Evolutionary conservation across 2,797 vertebrate genomes (phyloP).

Genomic region (Rallus crepitans): DNA sequence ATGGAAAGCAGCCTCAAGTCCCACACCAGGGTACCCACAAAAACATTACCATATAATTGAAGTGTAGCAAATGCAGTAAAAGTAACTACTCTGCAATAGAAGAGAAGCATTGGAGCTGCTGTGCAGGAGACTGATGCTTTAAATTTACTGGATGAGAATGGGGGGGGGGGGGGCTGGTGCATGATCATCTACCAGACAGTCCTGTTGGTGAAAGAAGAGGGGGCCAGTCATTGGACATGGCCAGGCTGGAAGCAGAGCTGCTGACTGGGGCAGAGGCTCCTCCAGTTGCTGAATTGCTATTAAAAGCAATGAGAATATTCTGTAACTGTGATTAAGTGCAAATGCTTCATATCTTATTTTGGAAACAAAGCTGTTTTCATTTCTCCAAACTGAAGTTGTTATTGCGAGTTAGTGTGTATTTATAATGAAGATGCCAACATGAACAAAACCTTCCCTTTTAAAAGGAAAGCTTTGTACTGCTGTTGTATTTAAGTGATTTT

Average conservation of each 20-base stretch:
- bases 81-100: neutral
- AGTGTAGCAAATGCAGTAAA: neutral
- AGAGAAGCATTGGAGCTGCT: neutral
- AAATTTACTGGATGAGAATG: neutral
- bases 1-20: neutral
- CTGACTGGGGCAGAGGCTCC: neutral
- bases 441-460: neutral
- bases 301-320: constrained; percentile 1
- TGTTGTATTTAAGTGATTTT: neutral
- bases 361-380: constrained; percentile 36
- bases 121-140: neutral
- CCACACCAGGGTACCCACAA: neutral
- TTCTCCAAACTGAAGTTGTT: neutral
- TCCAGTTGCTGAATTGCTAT: neutral
- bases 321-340: constrained; percentile 36
- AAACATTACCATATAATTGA: neutral
- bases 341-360: constrained; percentile 22
- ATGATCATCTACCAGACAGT: neutral
- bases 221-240: neutral
- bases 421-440: neutral
- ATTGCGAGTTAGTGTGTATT: neutral
- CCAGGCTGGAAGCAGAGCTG: neutral
- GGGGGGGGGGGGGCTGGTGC: rapidly evolving
- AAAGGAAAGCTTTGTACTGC: neutral
- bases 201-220: neutral